Base-by-base conservation (phyloP, 2,888 invertebrate species). In the Euphydryas editha region DNA sequence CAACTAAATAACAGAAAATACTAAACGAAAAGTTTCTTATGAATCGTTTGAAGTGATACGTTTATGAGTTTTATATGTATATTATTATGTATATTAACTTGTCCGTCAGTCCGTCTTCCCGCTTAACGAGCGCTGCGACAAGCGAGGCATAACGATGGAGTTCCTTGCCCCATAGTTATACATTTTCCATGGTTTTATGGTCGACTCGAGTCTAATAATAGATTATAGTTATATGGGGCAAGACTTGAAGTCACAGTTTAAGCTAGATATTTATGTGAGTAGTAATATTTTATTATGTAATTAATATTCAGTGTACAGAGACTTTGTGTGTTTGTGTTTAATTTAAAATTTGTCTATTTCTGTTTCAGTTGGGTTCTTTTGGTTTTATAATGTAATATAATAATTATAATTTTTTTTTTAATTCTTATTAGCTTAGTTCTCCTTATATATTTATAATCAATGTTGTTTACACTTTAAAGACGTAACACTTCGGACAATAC, bases 121-220 rank as follows among this genome's bases (percentile, higher is more conserved):
- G 73, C 63, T 67, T 73, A 76, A 75, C 69, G 73, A 73, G 72
- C 72, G 73, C 72, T 72, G 72, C 72, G 72, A 71, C 73, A 68
- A 70, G 73, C 73, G 67, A 72, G 70, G 71, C 77, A 76, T 74
- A 72, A 75, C 74, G 73, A 71, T 70, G 56, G 69, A 71, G 78
- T 76, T 76, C 75, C 70, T 77, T 75, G 78, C 77, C 76, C 74
- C 65, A 62, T 49, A 54, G 58, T 59, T 60, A 61, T 65, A 61
- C 58, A 64, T 64, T 67, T 51, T 66, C 69, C 63, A 64, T 59
- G 67, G 55, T 56, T 60, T 67, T 36, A 51, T 56, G 36, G 36
- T 59, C 46, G 24, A 44, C 44, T 39, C 58, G 61, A 51, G 17
- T 60, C 63, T 69, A 61, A 67, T 67, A 69, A 67, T 67, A 64